Percentiles rank a stretch among this genome's conserved stretches.
Evolutionary conservation across 2,888 invertebrate genomes (phyloP).

Genomic region (Chrysopilus asiliformis): DNA sequence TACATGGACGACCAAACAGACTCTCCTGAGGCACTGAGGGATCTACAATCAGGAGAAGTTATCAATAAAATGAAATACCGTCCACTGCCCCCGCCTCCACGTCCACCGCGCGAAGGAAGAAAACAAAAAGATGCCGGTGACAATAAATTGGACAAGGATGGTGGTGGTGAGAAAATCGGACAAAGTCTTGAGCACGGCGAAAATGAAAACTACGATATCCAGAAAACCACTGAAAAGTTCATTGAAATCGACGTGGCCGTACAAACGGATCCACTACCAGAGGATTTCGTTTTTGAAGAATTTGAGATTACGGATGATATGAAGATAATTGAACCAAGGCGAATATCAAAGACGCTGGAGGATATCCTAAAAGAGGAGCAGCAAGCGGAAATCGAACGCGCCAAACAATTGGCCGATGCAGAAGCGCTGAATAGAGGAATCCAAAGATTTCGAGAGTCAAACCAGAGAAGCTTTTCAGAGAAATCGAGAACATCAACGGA

Average conservation of each 20-base stretch:
- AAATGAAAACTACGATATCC: slow-evolving; percentile 27
- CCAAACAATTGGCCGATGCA: slow-evolving; percentile 36
- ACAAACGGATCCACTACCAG: slow-evolving; percentile 73
- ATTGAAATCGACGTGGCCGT: slow-evolving; percentile 63
- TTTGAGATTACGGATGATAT: slow-evolving; percentile 35
- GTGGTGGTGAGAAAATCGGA: slow-evolving; percentile 17
- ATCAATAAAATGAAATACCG: slow-evolving; percentile 73
- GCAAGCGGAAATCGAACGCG: slow-evolving; percentile 21
- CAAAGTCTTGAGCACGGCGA: slow-evolving; percentile 14
- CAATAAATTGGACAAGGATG: slow-evolving; percentile 22
- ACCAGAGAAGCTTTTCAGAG: slow-evolving; percentile 44
- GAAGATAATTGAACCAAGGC: slow-evolving; percentile 31
- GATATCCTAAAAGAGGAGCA: slow-evolving; percentile 31
- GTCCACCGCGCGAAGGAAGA: slow-evolving; percentile 57
- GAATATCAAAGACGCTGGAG: slow-evolving; percentile 26
- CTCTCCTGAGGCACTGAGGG: slow-evolving; percentile 37
- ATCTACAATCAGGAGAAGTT: slow-evolving; percentile 59
- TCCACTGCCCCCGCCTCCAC: slow-evolving; percentile 74
- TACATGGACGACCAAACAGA: slow-evolving; percentile 14
- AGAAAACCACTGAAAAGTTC: slow-evolving; percentile 24
- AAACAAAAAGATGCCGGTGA: slow-evolving; percentile 33
- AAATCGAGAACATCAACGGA: slow-evolving; percentile 43
- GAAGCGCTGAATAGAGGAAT: slow-evolving; percentile 39
- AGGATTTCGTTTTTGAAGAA: slow-evolving; percentile 56
- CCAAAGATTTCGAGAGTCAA: slow-evolving; percentile 41